Percentiles rank a stretch among this genome's conserved stretches.
phyloP scores from a whole-genome alignment of 2,113 vertebrate species.

The Menura novaehollandiae region DNA sequence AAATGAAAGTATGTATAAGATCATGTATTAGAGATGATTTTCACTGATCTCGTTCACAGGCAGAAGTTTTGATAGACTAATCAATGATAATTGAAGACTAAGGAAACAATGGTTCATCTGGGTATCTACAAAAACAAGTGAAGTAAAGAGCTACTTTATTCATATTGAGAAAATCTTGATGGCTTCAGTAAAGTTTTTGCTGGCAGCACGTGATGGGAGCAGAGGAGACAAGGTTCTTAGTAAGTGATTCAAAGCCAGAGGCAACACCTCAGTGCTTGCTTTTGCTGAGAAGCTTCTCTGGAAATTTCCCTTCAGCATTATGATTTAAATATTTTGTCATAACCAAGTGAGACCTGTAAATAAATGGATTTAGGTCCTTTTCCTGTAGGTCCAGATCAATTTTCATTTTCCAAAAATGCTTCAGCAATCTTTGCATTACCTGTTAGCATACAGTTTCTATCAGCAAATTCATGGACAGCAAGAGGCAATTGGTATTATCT shows the following conservation, averaged over 20 bases:
- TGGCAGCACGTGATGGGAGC: not conserved
- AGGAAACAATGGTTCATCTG: not conserved
- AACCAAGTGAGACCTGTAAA: not conserved
- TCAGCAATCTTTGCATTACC: not conserved
- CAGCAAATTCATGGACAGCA: not conserved
- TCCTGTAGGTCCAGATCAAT: not conserved
- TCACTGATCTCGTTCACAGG: not conserved
- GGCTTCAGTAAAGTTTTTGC: not conserved
- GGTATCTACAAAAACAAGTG: not conserved
- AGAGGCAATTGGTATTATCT: not conserved
- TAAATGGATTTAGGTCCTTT: not conserved
- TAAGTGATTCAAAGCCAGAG: not conserved
- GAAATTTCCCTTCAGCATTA: not conserved
- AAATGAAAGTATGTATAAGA: not conserved
- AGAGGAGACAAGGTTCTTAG: not conserved
- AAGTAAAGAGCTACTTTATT: not conserved
- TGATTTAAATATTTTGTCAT: not conserved
- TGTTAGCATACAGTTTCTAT: not conserved
- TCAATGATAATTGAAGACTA: not conserved
- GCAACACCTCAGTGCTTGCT: not conserved
- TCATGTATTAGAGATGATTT: not conserved
- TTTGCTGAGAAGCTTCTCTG: not conserved
- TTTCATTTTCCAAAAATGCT: not conserved
- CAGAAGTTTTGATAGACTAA: not conserved
- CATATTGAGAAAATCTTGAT: not conserved